Evolutionary conservation across 64 coral and sea anemone species (phyloP), one percentile per base, ranked within the genome.

Genomic region (Trachythela sp.): DNA sequence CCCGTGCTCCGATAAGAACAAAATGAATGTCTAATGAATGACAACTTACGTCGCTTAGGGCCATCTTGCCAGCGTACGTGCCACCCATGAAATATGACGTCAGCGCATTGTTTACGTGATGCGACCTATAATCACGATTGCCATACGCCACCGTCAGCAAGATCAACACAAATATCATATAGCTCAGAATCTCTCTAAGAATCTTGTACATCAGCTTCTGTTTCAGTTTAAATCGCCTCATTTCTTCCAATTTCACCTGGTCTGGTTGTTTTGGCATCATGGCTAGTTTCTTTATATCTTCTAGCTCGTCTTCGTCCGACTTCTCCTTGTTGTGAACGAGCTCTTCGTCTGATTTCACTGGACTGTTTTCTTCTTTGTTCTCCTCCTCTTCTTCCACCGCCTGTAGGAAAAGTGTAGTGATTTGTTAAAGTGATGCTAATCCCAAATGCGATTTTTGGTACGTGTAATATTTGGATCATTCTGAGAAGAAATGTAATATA

Each of bases 151-250:
- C 95, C 34, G 90, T 85, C 3, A 97, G 89, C 31, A 94, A 85
- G 0, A 97, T 67, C 15, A 94, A 68, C 45, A 94, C 91, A 26
- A 94, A 85, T 41, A 94, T 29, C 42, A 97, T 48, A 36, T 97
- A 93, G 14, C 60, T 86, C 14, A 87, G 39, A 22, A 97, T 94
- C 71, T 97, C 95, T 24, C 88, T 88, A 31, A 97, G 94, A 36
- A 97, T 97, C 0, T 90, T 80, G 70, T 89, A 84, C 95, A 97
- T 97, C 48, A 94, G 39, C 42, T 80, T 88, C 24, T 97, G 92
- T 41, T 97, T 97, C 9, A 97, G 51, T 76, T 93, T 70, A 35
- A 97, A 51, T 18, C 89, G 72, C 45, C 95, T 89, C 37, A 88
- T 91, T n/a, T 89, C 84, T 68, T 94, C 67, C n/a, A 97, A 67